Percentiles rank a stretch among this genome's conserved stretches.
Evolutionary conservation across 2,797 vertebrate genomes (phyloP).

Genomic region (Silurus aristotelis): DNA sequence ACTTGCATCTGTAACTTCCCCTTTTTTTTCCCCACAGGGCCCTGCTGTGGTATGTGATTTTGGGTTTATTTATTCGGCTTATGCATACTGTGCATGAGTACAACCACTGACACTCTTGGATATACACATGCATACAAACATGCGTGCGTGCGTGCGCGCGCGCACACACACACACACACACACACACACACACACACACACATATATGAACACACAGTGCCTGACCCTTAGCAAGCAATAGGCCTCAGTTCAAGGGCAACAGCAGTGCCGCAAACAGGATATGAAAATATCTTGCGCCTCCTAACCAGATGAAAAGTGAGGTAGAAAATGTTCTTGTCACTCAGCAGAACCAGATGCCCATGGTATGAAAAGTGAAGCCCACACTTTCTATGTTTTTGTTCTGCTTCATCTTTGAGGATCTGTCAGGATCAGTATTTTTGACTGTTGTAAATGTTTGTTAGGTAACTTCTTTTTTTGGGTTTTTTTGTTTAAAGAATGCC

Average conservation of each 20-base stretch:
- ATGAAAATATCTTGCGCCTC: conserved; percentile 72
- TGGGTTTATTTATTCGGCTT: conserved; percentile 39
- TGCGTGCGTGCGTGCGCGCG: background rate
- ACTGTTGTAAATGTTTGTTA: background rate
- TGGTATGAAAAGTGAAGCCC: background rate
- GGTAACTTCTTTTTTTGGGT: no score
- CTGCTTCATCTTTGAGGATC: background rate
- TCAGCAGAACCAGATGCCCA: conserved; percentile 78
- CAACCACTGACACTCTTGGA: conserved; percentile 14
- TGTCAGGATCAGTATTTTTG: background rate
- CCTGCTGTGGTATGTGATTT: conserved; percentile 28
- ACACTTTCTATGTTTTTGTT: background rate
- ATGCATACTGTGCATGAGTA: conserved; percentile 27
- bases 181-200: background rate
- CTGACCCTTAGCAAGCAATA: conserved; percentile 53
- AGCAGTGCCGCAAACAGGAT: conserved; percentile 71
- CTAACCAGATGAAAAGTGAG: conserved; percentile 69
- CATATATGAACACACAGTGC: conserved; percentile 8
- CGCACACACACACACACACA: background rate
- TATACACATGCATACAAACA: background rate
- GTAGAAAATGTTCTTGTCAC: conserved; percentile 73
- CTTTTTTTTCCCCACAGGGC: conserved; percentile 9
- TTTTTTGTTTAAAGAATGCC: background rate
- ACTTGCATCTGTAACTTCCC: conserved; percentile 40
- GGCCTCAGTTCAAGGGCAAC: conserved; percentile 68